Base-by-base conservation (phyloP, 2,888 invertebrate genomes). In the Dryocosmus kuriphilus region DNA sequence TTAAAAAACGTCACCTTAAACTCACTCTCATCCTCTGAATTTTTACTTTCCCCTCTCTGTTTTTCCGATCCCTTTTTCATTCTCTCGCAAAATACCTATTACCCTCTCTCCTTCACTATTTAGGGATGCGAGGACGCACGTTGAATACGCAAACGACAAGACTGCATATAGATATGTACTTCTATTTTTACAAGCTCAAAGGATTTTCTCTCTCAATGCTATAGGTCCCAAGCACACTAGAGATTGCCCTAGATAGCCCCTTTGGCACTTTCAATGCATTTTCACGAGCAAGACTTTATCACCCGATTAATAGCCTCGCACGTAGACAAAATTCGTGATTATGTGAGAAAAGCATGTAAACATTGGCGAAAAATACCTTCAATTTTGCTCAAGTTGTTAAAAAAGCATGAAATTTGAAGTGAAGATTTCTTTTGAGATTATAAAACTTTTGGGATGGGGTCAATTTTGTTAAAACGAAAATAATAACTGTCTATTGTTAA, bases 131-230 rank as follows among this genome's bases (percentile, higher is more conserved):
- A 79, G 80, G 75, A 75, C 77, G 75, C 71, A 55, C n/a, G 60
- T 35, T 78, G 65, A 80, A 79, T 79, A 81, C 74, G 73, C 74
- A 73, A 71, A 41, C 51, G 77, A 63, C 78, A 75, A 81, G 79
- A 82, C 67, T 82, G 80, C 83, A 83, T 65, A 83, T 65, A 81
- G 71, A 75, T 75, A 79, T 74, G 79, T 79, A 78, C 84, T 84
- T 87, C 88, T 89, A 90, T 89, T 89, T 89, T 88, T 88, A 88
- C 80, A 85, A 74, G 76, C 61, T 89, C 86, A 90, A 90, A 89
- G 85, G 86, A 87, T 83, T 77, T 75, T 73, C 75, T 79, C 76
- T 81, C 79, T 88, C 84, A 87, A 86, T 86, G 83, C 1, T 81
- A 11, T 22, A 22, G 16, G 46, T 51, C 16, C 6, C 19, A 51